Evolutionary conservation across 2,888 invertebrate genomes (phyloP).

Genomic region (Dynastes hyllus): DNA sequence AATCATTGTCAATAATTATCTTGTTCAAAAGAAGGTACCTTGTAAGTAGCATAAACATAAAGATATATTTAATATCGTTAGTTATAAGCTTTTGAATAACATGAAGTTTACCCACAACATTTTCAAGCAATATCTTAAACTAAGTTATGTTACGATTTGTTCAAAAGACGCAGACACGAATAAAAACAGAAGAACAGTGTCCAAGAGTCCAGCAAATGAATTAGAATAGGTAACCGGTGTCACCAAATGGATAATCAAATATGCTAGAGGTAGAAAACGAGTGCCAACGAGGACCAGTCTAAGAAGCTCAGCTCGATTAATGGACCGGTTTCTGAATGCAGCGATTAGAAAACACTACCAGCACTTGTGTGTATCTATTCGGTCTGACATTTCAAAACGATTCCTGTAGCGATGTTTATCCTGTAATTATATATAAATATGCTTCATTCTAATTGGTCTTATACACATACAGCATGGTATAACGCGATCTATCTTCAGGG

Average conservation of each 20-base stretch:
- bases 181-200: background rate
- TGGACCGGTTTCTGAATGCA: background rate
- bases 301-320: background rate
- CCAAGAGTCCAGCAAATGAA: background rate
- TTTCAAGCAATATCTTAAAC: background rate
- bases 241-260: background rate
- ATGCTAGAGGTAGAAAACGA: background rate
- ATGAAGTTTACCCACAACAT: no score
- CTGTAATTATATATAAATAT: conserved; percentile 19
- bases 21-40: no score
- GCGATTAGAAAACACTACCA: conserved; percentile 1
- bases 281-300: no score
- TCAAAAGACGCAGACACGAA: background rate
- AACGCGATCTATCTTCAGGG: background rate
- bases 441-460: conserved; percentile 12
- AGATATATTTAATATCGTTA: no score
- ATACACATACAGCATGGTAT: background rate
- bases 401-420: conserved; percentile 8
- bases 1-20: no score
- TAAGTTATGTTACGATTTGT: conserved; percentile 1
- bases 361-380: background rate
- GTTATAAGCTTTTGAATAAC: no score
- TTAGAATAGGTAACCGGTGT: conserved; percentile 5
- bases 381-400: background rate
- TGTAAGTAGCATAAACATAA: no score